Percentiles rank a stretch among this genome's conserved stretches.
phyloP scores from a whole-genome alignment of 2,888 invertebrate genomes.

The Gasteruption jaculator region DNA sequence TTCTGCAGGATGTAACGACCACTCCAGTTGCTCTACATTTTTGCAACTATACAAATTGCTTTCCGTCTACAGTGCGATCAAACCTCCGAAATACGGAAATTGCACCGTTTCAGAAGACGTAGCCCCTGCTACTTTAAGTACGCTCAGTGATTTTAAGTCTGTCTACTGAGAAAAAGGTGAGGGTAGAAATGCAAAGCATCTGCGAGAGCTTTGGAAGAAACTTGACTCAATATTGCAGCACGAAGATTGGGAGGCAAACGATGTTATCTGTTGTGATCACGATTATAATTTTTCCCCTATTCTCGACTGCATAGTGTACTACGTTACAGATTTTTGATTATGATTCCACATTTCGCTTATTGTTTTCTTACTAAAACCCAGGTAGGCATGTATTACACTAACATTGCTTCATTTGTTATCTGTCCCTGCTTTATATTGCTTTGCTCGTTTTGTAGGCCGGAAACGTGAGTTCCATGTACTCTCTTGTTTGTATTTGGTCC shows the following conservation, averaged over 20 bases:
- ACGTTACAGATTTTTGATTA: constrained; percentile 15
- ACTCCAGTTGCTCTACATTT: constrained; percentile 16
- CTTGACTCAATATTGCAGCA: constrained; percentile 2
- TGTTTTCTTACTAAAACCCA: too few relatives aligned
- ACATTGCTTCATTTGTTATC: too few relatives aligned
- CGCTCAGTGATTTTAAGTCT: constrained; percentile 11
- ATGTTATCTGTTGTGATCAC: constrained; percentile 16
- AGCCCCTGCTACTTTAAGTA: constrained; percentile 4
- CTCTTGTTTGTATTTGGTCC: too few relatives aligned
- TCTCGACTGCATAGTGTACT: constrained; percentile 16
- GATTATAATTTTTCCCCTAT: constrained; percentile 14
- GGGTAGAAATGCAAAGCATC: not conserved
- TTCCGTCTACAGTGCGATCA: constrained; percentile 16
- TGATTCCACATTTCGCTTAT: not conserved
- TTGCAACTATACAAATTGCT: constrained; percentile 22
- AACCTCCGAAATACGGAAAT: constrained; percentile 19
- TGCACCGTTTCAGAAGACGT: constrained; percentile 12
- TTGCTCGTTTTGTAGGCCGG: too few relatives aligned
- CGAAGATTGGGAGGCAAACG: constrained; percentile 17
- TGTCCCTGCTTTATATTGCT: too few relatives aligned
- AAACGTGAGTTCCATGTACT: too few relatives aligned
- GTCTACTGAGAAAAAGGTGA: constrained; percentile 8
- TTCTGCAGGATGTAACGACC: too few relatives aligned
- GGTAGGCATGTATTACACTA: too few relatives aligned
- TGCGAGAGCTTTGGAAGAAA: constrained; percentile 1